Evolutionary conservation across 1,140 invertebrate species (phyloP).

Genomic region (Euura lappo): DNA sequence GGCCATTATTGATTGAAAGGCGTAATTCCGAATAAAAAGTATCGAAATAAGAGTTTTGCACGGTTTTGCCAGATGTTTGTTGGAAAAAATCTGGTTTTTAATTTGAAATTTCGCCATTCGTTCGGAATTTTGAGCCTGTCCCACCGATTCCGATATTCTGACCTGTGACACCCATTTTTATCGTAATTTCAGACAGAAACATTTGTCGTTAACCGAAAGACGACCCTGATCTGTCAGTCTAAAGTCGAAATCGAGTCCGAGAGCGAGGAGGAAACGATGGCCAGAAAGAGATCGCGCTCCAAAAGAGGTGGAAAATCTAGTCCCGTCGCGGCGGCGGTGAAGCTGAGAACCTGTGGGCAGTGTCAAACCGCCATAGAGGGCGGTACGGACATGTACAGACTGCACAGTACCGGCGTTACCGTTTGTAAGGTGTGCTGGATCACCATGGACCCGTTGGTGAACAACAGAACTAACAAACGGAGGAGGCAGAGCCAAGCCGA

Average conservation of each 20-base stretch:
- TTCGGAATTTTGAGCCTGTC: too few relatives aligned
- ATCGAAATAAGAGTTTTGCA: too few relatives aligned
- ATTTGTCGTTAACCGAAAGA: constrained; percentile 46
- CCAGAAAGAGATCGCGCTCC: neutral
- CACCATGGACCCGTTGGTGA: constrained; percentile 33
- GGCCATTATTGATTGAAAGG: too few relatives aligned
- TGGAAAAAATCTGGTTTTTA: too few relatives aligned
- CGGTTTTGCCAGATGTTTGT: too few relatives aligned
- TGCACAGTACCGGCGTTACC: constrained; percentile 38
- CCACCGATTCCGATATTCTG: too few relatives aligned
- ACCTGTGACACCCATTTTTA: too few relatives aligned
- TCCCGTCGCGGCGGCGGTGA: neutral
- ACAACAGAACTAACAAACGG: constrained; percentile 16
- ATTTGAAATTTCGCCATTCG: too few relatives aligned
- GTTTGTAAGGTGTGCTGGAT: constrained; percentile 51
- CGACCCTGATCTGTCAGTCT: constrained; percentile 32
- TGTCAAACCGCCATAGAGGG: constrained; percentile 34
- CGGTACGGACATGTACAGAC: constrained; percentile 40
- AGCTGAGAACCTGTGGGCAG: constrained; percentile 33
- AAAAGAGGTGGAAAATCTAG: constrained; percentile 13
- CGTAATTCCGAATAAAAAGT: too few relatives aligned
- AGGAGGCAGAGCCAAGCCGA: constrained; percentile 10
- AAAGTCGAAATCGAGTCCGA: constrained; percentile 35
- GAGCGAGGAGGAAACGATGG: constrained; percentile 32
- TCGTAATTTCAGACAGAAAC: constrained; percentile 39